Evolutionary conservation across 2,888 invertebrate species (phyloP), one percentile per base, ranked within the genome.

Genomic region (Odontothrips loti): DNA sequence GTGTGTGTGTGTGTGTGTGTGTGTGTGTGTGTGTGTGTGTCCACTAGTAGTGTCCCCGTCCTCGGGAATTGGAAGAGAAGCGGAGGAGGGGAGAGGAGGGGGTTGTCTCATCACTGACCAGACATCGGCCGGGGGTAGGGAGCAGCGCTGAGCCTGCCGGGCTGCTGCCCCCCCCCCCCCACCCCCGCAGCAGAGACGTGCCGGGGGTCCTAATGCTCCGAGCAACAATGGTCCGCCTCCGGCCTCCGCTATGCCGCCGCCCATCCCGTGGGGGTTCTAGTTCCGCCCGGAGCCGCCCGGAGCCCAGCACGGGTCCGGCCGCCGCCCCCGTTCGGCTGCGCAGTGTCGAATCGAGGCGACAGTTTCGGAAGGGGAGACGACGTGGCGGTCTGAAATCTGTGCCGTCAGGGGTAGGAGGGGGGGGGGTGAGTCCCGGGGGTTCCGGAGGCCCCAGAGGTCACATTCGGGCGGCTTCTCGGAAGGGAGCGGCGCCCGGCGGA

Each of bases 11-110:
- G 48, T 80, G 27, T n/a, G 48, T 48, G 48, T 80, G 48, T 51
- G 48, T 80, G 27, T 80, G 27, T 48, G 48, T 80, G 48, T 48
- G 48, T 47, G 27, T 80, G 48, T 80, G 51, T 48, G 48, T 80
- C 15, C 58, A 23, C 58, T 23, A 51, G 80, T 80, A 29, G 58
- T 20, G 34, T 43, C 34, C 34, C 34, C 34, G 34, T 43, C 34
- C 34, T 43, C 34, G 34, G 34, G 34, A 43, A 43, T 43, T 43
- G 34, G 34, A 43, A 43, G 34, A 43, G n/a, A n/a, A n/a, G 34
- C 34, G 34, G 34, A 43, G 34, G 34, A 6, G 34, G 6, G 34
- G 34, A 6, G 3, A 6, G 34, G 2, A 6, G 34, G 6, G 34
- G 34, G 2, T 43, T 6, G 2, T 43, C 34, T 43, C 34, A 43